Evolutionary conservation across 2,113 vertebrate species (phyloP), one percentile per base, ranked within the genome.

Genomic region (Noctilio leporinus): DNA sequence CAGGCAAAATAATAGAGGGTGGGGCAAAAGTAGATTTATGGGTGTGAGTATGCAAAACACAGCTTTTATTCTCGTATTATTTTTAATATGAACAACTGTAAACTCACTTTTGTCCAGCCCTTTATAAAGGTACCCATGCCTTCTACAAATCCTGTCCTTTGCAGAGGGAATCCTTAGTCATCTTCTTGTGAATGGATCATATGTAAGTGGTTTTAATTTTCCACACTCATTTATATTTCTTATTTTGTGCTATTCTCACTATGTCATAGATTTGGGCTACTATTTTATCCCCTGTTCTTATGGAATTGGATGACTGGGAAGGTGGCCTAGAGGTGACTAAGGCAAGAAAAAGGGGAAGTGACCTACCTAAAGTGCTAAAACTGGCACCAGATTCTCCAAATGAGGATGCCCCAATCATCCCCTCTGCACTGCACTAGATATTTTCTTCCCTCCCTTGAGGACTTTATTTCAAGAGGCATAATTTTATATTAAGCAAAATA

Each of bases 401-500:
- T 53, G 6, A 67, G 4, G 22, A 43, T 38, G 22, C 4, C 19
- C n/a, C 35, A 28, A 8, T 59, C 49, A 7, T 38, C 5, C 14
- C 30, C 62, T 91, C 59, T 89, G 86, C 55, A 86, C 64, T 73
- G 38, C 22, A 57, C 19, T 76, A 62, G 40, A 51, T n/a, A 77
- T 55, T 57, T 7, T 1, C 40, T 57, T 7, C 1, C 40, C 92
- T 62, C 43, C 69, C 24, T 81, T 53, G 47, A 91, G 59, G 40
- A 51, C 24, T 81, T 91, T 12, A 69, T 82, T 70, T 40, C 43
- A 83, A 94, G 35, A 26, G 64, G 51, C 43, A 26, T 47, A 53
- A 83, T 88, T 91, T 95, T 76, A 65, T 24, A 83, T 24, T 80
- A 47, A 81, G 62, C 10, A 80, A 91, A 91, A 83, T 78, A 64